These are phyloP conservation scores for Phrynocephalus forsythii DNA, from an alignment of 2,797 vertebrate genomes.

Conservation along the genomic window DNA sequence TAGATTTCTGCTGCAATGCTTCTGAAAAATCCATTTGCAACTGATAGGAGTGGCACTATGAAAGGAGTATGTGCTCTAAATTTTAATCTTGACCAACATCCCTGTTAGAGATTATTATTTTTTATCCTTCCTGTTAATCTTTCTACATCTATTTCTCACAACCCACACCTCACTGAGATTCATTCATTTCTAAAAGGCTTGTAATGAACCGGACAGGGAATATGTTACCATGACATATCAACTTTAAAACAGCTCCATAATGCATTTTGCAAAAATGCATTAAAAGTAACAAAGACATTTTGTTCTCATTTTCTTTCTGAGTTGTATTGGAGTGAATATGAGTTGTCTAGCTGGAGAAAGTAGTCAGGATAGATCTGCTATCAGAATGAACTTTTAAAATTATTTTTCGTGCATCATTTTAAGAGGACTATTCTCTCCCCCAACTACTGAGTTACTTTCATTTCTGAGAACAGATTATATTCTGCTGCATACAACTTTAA, in stretches of 20 bases:
- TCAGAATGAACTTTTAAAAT: not conserved
- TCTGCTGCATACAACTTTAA: not conserved
- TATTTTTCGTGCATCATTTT: not conserved
- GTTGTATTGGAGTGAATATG: not conserved
- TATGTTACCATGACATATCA: constrained; percentile 5
- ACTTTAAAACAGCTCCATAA: not conserved
- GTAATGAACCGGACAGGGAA: not conserved
- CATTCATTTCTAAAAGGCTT: not conserved
- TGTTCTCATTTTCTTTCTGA: not conserved
- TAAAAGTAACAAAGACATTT: constrained; percentile 5
- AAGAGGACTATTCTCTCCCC: no score
- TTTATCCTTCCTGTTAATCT: not conserved
- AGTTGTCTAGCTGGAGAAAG: not conserved
- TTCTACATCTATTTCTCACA: not conserved
- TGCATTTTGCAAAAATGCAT: not conserved
- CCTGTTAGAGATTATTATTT: not conserved
- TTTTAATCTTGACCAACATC: not conserved
- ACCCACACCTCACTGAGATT: not conserved
- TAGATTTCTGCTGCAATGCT: not conserved
- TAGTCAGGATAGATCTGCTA: not conserved
- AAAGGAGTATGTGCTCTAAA: not conserved
- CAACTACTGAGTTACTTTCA: no score
- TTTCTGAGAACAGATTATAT: not conserved
- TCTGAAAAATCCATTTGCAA: not conserved
- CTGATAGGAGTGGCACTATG: not conserved